Conservation (phyloP, 1,140 invertebrate species). For the Stegodyphus dumicola region DNA sequence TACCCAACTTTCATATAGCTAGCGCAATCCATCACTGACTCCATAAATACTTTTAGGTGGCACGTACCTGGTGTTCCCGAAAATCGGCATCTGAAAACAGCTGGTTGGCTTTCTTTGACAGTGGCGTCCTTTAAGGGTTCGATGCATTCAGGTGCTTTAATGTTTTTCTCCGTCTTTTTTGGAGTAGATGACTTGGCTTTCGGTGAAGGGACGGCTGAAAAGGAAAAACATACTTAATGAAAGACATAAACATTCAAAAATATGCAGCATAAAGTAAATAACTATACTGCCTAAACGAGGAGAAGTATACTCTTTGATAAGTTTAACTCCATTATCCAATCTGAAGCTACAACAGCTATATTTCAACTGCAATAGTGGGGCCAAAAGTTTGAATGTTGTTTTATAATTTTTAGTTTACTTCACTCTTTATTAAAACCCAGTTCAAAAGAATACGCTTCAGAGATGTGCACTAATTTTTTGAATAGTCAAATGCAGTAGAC, state of each 20-base stretch:
- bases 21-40: too few relatives aligned
- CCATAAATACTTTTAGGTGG: too few relatives aligned
- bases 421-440: neutral
- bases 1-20: too few relatives aligned
- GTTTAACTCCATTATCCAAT: too few relatives aligned
- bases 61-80: slow-evolving; percentile 77
- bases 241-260: too few relatives aligned
- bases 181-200: slow-evolving; percentile 51
- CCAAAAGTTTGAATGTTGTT: neutral
- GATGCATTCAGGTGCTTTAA: slow-evolving; percentile 80
- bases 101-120: slow-evolving; percentile 87
- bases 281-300: too few relatives aligned
- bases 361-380: too few relatives aligned
- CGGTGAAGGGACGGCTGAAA: slow-evolving; percentile 64
- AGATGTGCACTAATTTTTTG: too few relatives aligned
- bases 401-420: neutral
- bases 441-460: neutral
- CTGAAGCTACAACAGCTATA: too few relatives aligned
- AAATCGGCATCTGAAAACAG: slow-evolving; percentile 87
- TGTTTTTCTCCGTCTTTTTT: slow-evolving; percentile 71
- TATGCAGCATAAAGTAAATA: too few relatives aligned
- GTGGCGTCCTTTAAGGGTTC: slow-evolving; percentile 85
- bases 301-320: too few relatives aligned
- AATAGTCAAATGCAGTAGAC: too few relatives aligned
- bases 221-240: neutral